Base-by-base conservation (phyloP, 2,888 invertebrate genomes). In the Anaspis maculata region DNA sequence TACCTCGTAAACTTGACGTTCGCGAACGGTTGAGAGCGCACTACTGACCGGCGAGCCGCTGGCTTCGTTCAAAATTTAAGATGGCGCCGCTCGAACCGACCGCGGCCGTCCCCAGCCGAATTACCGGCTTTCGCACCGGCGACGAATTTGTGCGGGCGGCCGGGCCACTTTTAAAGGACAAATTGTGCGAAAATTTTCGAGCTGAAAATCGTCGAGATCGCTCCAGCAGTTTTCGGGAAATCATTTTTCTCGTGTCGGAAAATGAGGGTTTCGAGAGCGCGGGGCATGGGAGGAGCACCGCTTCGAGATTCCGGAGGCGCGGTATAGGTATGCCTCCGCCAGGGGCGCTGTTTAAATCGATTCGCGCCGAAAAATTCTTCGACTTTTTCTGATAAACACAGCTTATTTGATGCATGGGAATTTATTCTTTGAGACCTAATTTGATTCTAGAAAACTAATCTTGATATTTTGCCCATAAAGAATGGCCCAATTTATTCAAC, bases 1-100 rank as follows among this genome's bases (percentile, higher is more conserved):
- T 12, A 34, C 37, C 33, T 16, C 32, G 41, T 42, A 27, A 67
- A 68, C 67, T 70, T 70, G 67, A 65, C 65, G 63, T 52, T 68
- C 71, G 71, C 69, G 24, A 71, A 70, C 67, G 61, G 70, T 72
- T 73, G 72, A 72, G 72, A 9, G 10, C 73, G 73, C 75, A 76
- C 76, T 75, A 76, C 77, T 77, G 76, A 72, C 70, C 72, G 72
- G 72, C 74, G 71, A 71, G 67, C 69, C 70, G 70, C 66, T 72
- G 73, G 73, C 77, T 77, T 73, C 72, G 79, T 82, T 82, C 79
- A 77, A 81, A 81, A 80, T 75, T 76, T 79, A 82, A 82, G 79
- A 83, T 81, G 83, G 83, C 82, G 82, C 80, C 79, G 72, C 70
- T 72, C 68, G 61, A 67, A 65, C 64, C 68, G 70, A 70, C 59